Evolutionary conservation across 2,888 invertebrate genomes (phyloP), one percentile per base, ranked within the genome.

Genomic region (Harpalus rufipes): DNA sequence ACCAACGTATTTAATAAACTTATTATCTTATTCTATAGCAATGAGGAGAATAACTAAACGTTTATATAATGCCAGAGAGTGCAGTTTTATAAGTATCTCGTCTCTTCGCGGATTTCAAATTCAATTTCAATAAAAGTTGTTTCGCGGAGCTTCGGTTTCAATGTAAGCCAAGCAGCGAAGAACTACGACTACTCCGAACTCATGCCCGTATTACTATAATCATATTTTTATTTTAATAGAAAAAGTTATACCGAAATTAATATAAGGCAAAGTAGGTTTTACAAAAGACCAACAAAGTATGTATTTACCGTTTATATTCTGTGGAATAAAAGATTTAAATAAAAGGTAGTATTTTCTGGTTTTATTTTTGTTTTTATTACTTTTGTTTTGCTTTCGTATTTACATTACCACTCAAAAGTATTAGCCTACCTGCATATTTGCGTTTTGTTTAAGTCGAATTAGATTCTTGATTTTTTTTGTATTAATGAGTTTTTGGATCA

Each of bases 41-140:
- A 68, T 8, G 39, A 68, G 68, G 3, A 68, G 68, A 68, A 68
- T 39, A 39, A 39, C 68, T 68, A 68, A 68, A 68, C 76, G 76
- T 76, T 76, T 76, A 76, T 51, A 76, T 56, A 76, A 76, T 51
- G 56, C n/a, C 76, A 76, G 51, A 76, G 51, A 76, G 56, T 76
- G 76, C 76, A 51, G 32, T 74, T 74, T 74, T 74, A 21, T 74
- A 74, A 74, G 74, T 74, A 74, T 58, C 32, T 32, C 81, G 63
- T 68, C 68, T 81, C 68, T 81, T 56, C 25, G 65, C 56, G 81
- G 68, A 81, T 68, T 81, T 81, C 59, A 68, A 63, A 81, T 81
- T 81, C 81, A 81, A 68, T 81, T 81, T 81, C 81, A 81, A 81
- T 81, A 81, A 81, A 81, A 81, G 68, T 81, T 81, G 65, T 81